These are phyloP conservation scores for Romanogobio albipinnatus DNA, from an alignment of 2,113 vertebrate species.

Conservation along the genomic window DNA sequence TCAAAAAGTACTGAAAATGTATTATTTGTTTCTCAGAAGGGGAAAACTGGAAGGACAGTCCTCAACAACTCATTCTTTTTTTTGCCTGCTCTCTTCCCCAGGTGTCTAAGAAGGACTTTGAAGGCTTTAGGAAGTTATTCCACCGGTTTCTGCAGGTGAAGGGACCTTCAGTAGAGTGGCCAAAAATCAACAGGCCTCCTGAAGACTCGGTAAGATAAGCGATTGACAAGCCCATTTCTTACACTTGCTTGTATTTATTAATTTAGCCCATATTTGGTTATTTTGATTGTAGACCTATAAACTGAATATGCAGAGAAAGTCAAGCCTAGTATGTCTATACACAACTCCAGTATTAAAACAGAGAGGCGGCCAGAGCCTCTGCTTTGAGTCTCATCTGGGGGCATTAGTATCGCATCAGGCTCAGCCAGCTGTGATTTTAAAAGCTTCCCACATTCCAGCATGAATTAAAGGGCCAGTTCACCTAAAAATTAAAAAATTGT, in stretches of 20 bases:
- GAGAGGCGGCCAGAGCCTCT: background rate
- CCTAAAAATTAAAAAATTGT: no score
- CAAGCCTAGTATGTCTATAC: background rate
- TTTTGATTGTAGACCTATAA: background rate
- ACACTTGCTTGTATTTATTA: background rate
- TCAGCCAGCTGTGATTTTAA: slow-evolving; percentile 1
- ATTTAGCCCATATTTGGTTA: background rate
- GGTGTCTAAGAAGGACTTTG: slow-evolving; percentile 86
- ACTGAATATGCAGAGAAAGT: background rate
- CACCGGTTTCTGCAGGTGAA: slow-evolving; percentile 90
- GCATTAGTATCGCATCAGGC: background rate
- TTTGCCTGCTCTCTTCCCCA: slow-evolving; percentile 56
- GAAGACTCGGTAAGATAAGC: slow-evolving; percentile 86
- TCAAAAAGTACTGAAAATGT: no score
- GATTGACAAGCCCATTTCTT: background rate
- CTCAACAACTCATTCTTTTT: background rate
- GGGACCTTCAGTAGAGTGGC: slow-evolving; percentile 90
- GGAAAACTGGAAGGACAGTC: background rate
- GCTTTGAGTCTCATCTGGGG: background rate
- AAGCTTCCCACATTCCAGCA: background rate
- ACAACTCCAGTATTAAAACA: background rate
- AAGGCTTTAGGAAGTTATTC: slow-evolving; percentile 88
- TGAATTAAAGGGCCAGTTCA: background rate
- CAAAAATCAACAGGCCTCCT: slow-evolving; percentile 88
- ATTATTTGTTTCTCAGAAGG: background rate